Conservation (phyloP, 2,113 vertebrate genomes). For the Damaliscus lunatus region DNA sequence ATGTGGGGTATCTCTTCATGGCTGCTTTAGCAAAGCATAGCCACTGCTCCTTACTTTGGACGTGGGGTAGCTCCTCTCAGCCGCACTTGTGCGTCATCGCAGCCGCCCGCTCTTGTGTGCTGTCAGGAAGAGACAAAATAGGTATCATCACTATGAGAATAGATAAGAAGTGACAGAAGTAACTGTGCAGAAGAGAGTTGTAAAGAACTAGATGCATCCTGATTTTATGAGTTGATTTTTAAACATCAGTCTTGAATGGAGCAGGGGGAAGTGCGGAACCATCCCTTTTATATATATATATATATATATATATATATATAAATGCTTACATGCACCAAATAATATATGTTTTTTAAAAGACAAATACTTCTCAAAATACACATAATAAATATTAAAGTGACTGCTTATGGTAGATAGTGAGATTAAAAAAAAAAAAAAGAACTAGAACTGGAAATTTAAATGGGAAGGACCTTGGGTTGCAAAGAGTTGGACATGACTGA, state of each 20-base stretch:
- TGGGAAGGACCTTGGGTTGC: neutral
- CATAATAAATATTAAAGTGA: neutral
- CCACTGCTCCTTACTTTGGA: fast-evolving
- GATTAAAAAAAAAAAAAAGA: neutral
- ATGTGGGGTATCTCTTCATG: too few species aligned
- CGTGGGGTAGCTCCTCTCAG: too few species aligned
- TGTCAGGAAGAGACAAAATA: neutral
- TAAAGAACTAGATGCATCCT: neutral
- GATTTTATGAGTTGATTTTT: neutral
- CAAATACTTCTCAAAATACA: neutral
- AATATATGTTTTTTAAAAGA: neutral
- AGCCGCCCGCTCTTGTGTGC: fast-evolving
- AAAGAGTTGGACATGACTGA: too few species aligned
- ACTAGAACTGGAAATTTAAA: neutral
- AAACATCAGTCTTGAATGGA: neutral
- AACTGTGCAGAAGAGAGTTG: neutral
- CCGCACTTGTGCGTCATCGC: fast-evolving
- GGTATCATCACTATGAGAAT: neutral
- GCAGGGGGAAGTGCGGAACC: neutral
- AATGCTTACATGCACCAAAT: neutral
- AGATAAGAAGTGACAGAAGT: neutral
- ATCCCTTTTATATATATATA: too few species aligned
- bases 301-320: neutral
- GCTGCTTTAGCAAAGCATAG: too few species aligned
- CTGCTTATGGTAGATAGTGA: neutral